phyloP scores from a whole-genome alignment of 2,113 vertebrate genomes.

The Tragelaphus buxtoni region DNA sequence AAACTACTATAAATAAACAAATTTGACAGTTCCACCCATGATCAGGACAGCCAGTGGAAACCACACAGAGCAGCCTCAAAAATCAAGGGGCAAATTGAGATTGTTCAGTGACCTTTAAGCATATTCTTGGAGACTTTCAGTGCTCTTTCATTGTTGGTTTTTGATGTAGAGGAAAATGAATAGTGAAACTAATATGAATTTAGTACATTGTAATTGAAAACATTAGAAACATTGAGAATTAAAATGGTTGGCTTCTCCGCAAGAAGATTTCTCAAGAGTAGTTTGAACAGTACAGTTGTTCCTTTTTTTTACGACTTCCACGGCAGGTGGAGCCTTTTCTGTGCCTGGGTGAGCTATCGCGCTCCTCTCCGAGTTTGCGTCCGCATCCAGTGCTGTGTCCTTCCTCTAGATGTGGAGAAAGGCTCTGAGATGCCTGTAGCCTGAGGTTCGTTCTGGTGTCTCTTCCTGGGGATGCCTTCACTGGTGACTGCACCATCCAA shows the following conservation, averaged over 20 bases:
- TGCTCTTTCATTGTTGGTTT: neutral
- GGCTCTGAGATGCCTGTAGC: fast-evolving
- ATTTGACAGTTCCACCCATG: fast-evolving
- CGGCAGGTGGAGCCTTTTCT: fast-evolving
- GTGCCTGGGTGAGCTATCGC: fast-evolving
- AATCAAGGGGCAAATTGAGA: neutral
- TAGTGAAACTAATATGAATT: neutral
- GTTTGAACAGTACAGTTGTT: fast-evolving
- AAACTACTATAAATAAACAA: neutral
- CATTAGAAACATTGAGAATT: neutral
- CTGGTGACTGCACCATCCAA: neutral
- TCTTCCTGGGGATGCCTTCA: fast-evolving
- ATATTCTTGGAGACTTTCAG: neutral
- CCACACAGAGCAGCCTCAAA: neutral
- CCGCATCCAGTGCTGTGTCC: fast-evolving
- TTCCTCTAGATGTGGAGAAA: fast-evolving
- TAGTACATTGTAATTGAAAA: neutral
- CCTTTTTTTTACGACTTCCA: fast-evolving
- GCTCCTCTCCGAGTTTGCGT: fast-evolving
- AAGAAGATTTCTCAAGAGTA: neutral
- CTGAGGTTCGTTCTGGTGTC: too few species aligned
- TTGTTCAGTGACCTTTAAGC: neutral
- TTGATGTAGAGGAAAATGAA: neutral
- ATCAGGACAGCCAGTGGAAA: neutral
- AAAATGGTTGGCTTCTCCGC: neutral